phyloP scores from a whole-genome alignment of 2,888 invertebrate genomes.

The Agrochola circellaris region DNA sequence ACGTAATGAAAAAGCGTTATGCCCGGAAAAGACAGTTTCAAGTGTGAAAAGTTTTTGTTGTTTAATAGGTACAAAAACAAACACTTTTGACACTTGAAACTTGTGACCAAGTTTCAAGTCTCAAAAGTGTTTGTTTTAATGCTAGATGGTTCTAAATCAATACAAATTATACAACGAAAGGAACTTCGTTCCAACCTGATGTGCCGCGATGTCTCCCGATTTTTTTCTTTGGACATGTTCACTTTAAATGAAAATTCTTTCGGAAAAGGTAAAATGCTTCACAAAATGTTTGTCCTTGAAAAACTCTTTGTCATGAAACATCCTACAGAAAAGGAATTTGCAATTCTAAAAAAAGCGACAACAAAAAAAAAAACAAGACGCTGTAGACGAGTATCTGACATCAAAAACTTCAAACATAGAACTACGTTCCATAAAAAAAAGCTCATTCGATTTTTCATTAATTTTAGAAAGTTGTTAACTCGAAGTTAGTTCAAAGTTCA shows the following conservation, averaged over 20 bases:
- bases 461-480: conserved; percentile 20
- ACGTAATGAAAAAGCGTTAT: too few relatives aligned
- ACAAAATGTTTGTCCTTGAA: not conserved
- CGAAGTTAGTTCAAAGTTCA: conserved; percentile 47
- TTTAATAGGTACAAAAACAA: too few relatives aligned
- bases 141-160: too few relatives aligned
- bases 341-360: not conserved
- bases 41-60: too few relatives aligned
- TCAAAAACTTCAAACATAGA: conserved; percentile 13
- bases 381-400: not conserved
- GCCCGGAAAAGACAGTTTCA: too few relatives aligned
- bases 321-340: not conserved
- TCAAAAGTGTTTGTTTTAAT: too few relatives aligned
- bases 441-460: conserved; percentile 54
- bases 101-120: too few relatives aligned
- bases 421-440: conserved; percentile 11
- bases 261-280: not conserved
- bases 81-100: too few relatives aligned
- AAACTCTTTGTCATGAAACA: not conserved
- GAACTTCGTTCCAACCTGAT: too few relatives aligned
- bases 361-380: not conserved
- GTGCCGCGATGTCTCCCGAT: too few relatives aligned
- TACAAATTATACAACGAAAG: too few relatives aligned
- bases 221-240: not conserved
- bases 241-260: not conserved